These are phyloP conservation scores for Caenorhabditis macrosperma DNA, from an alignment of 2,888 invertebrate genomes.

Conservation along the genomic window DNA sequence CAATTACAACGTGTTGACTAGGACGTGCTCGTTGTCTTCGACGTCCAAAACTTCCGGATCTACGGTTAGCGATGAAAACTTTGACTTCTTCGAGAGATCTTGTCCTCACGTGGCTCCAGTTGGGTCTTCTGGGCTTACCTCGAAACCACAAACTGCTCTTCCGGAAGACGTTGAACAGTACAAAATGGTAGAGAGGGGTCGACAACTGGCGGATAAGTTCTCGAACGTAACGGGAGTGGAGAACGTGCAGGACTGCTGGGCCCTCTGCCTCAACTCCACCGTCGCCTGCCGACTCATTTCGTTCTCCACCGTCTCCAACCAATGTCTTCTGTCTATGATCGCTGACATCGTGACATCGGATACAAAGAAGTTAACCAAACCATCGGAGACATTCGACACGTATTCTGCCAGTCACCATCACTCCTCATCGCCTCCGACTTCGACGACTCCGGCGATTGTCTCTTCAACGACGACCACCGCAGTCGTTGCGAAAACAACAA, in stretches of 20 bases:
- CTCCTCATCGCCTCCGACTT: too few relatives aligned
- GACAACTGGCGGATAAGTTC: conserved; percentile 28
- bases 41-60: conserved; percentile 28
- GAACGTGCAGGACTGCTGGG: conserved; percentile 56
- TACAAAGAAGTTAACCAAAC: conserved; percentile 9
- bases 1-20: conserved; percentile 67
- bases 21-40: conserved; percentile 51
- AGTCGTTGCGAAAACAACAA: neutral
- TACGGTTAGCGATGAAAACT: conserved; percentile 62
- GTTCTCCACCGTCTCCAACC: conserved; percentile 28
- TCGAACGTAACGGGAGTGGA: conserved; percentile 36
- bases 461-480: neutral
- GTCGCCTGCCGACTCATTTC: conserved; percentile 30
- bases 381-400: conserved; percentile 38
- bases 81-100: conserved; percentile 73
- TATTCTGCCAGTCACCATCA: conserved; percentile 13
- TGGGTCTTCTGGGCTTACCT: conserved; percentile 9
- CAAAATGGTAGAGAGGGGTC: conserved; percentile 37
- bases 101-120: conserved; percentile 47
- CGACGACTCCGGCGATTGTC: conserved; percentile 1
- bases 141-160: conserved; percentile 29
- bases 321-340: conserved; percentile 26
- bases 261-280: conserved; percentile 36
- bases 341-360: neutral
- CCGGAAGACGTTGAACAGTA: conserved; percentile 40